These are phyloP conservation scores for Potamarius usumacintae DNA, from an alignment of 2,113 vertebrate genomes.

Conservation along the genomic window DNA sequence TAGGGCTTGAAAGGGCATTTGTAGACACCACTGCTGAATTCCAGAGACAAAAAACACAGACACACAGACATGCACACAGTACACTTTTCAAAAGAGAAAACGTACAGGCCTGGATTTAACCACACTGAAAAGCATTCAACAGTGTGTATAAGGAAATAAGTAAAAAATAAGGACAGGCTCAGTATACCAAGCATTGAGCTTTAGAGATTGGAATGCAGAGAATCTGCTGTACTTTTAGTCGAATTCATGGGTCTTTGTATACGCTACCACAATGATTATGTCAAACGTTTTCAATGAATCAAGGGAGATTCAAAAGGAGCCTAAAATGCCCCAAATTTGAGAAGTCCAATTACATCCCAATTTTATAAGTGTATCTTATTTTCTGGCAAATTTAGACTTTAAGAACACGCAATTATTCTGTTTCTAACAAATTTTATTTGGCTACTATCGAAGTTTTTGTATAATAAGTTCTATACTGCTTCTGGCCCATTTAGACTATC, in stretches of 20 bases:
- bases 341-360: background rate
- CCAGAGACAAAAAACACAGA: constrained; percentile 18
- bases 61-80: constrained; percentile 39
- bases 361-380: too few relatives aligned
- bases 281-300: background rate
- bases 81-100: constrained; percentile 44
- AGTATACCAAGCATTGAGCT: background rate
- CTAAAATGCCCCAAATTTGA: background rate
- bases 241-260: background rate
- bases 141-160: background rate
- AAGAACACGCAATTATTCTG: background rate
- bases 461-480: background rate
- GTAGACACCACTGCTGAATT: constrained; percentile 10
- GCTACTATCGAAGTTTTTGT: background rate
- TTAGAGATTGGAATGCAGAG: background rate
- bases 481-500: background rate
- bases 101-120: constrained; percentile 53
- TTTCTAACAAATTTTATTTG: background rate
- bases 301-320: background rate
- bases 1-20: constrained; percentile 6
- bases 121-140: constrained; percentile 32
- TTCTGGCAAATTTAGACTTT: background rate
- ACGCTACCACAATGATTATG: background rate
- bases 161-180: background rate
- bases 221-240: background rate